phyloP scores from a whole-genome alignment of 2,797 vertebrate genomes.

The Mallotus villosus region DNA sequence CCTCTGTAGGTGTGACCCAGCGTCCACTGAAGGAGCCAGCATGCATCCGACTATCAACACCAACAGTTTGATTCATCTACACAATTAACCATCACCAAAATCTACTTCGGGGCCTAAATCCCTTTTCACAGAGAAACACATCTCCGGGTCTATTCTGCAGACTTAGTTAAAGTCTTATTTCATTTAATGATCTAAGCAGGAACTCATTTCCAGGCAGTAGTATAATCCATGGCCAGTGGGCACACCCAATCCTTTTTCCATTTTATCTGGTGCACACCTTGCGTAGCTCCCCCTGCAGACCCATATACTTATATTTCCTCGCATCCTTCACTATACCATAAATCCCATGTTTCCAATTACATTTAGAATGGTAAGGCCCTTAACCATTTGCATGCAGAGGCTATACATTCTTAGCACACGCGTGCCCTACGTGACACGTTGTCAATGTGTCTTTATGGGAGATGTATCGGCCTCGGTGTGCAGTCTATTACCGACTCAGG shows the following conservation, averaged over 20 bases:
- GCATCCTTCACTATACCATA: slow-evolving; percentile 26
- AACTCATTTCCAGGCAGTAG: slow-evolving; percentile 43
- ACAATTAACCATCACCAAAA: neutral
- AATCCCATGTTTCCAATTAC: slow-evolving; percentile 40
- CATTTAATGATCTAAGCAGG: neutral
- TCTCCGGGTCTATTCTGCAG: neutral
- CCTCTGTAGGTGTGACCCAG: neutral
- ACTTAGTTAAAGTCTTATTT: neutral
- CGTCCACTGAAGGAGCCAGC: neutral
- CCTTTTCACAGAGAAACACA: neutral
- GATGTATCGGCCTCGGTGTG: slow-evolving; percentile 44
- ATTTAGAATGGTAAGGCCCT: slow-evolving; percentile 16
- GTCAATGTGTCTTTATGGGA: slow-evolving; percentile 27
- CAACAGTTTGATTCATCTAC: neutral
- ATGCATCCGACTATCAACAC: neutral
- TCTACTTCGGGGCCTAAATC: neutral
- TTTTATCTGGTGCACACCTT: slow-evolving; percentile 44
- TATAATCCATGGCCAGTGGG: slow-evolving; percentile 44
- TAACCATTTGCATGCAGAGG: slow-evolving; percentile 28
- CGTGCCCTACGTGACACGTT: slow-evolving; percentile 24
- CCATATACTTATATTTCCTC: slow-evolving; percentile 35
- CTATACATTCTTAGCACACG: slow-evolving; percentile 36
- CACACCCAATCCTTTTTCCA: slow-evolving; percentile 31
- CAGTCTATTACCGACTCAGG: slow-evolving; percentile 34
- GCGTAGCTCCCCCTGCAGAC: slow-evolving; percentile 37